These are phyloP conservation scores for Coreius guichenoti DNA, from an alignment of 2,797 vertebrate species.

Conservation along the genomic window DNA sequence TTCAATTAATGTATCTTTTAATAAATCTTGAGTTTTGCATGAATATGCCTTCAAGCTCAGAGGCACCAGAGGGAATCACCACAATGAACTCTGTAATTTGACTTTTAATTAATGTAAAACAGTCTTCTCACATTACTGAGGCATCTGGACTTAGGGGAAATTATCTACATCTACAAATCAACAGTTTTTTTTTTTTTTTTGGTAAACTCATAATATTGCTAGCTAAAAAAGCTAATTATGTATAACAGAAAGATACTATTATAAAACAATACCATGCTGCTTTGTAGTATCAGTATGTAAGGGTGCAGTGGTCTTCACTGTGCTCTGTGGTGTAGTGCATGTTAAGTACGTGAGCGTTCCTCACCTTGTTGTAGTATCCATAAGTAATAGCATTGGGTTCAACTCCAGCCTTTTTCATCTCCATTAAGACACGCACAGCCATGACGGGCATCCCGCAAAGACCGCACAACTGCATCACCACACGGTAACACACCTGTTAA, in stretches of 20 bases:
- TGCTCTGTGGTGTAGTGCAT: slow-evolving; percentile 1
- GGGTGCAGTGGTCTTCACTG: background rate
- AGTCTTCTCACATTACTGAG: background rate
- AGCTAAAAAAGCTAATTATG: background rate
- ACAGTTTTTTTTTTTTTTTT: background rate
- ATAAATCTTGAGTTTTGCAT: background rate
- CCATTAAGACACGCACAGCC: slow-evolving; percentile 93
- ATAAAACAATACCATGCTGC: background rate
- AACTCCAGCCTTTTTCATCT: slow-evolving; percentile 96
- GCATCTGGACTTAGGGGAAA: background rate
- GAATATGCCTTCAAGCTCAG: background rate
- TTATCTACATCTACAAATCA: background rate
- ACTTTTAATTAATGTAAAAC: background rate
- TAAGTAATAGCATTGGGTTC: slow-evolving; percentile 97
- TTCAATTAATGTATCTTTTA: background rate
- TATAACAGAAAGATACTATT: background rate
- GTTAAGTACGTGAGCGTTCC: background rate
- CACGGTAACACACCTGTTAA: slow-evolving; percentile 93
- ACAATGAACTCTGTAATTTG: background rate
- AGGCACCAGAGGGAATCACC: background rate
- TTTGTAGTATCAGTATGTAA: background rate
- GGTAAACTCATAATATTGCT: background rate
- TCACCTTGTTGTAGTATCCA: slow-evolving; percentile 87
- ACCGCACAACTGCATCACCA: slow-evolving; percentile 97
- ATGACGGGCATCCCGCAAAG: slow-evolving; percentile 92